Percentiles rank a stretch among this genome's conserved stretches.
Conservation (phyloP, 2,113 vertebrate species). For the Erythrocebus patas region DNA sequence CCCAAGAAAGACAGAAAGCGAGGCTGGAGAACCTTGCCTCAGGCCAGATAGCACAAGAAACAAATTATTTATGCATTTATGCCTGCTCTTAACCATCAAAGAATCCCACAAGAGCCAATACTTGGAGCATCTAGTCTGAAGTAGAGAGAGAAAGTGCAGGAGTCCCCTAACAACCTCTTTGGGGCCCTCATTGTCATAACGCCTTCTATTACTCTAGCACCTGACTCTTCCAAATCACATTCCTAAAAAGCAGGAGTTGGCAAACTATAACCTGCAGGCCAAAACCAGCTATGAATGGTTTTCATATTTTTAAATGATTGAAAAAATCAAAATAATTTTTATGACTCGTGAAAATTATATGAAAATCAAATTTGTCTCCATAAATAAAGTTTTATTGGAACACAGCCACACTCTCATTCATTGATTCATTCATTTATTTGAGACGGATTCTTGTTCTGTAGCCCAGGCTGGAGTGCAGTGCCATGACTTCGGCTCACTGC, state of each 20-base stretch:
- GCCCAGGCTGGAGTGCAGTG: neutral
- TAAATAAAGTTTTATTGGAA: neutral
- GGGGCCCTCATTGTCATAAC: neutral
- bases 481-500: neutral
- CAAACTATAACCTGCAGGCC: neutral
- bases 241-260: neutral
- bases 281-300: constrained; percentile 43
- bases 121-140: neutral
- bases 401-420: neutral
- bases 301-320: constrained; percentile 47
- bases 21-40: neutral
- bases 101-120: constrained; percentile 13
- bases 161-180: neutral
- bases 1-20: neutral
- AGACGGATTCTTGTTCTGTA: neutral
- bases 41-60: neutral
- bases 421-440: neutral
- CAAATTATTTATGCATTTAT: neutral
- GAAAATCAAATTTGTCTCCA: constrained; percentile 7
- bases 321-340: constrained; percentile 54
- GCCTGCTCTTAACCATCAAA: constrained; percentile 1
- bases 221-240: neutral
- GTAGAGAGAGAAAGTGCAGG: neutral
- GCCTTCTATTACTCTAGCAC: neutral
- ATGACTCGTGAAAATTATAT: neutral